Base-by-base conservation (phyloP, 2,888 invertebrate genomes). In the Gerris lacustris region DNA sequence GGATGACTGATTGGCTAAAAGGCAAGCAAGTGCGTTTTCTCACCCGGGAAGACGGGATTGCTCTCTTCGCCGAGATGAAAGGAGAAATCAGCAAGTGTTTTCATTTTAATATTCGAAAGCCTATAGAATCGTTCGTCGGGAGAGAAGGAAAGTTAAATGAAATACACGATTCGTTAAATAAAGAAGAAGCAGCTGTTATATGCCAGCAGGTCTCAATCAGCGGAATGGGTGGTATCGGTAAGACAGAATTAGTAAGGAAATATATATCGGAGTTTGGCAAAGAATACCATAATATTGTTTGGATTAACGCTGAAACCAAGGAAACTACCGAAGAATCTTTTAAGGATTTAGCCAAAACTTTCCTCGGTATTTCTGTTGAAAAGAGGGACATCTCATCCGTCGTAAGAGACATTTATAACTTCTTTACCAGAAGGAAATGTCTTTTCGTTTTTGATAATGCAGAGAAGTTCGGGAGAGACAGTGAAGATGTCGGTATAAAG, bases 371-470 rank as follows among this genome's bases (percentile, higher is more conserved):
- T 66, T 43, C 55, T 55, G 55, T 55, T 11, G 68, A 70, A 11
- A 63, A 66, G 31, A 73, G 70, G 67, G 63, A 62, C 6, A 66
- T 73, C 18, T 55, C 31, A 9, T 17, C 63, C 1, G 44, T 73
- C 6, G 63, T 73, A 6, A 64, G 55, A 44, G 72, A 73, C 0
- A 70, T 73, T 1, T 73, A 73, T 44, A 67, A 66, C 6, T 69
- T 66, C n/a, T 69, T 73, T 64, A n/a, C 67, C 18, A 66, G 67
- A 31, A 68, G 66, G n/a, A 70, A 55, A 7, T 67, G 72, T 17
- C 67, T 73, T 45, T 70, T 73, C 17, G 67, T 73, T 66, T 73
- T 73, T 6, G 73, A 73, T 18, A 72, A 72, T 44, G 70, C 73
- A 15, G 67, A 31, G 17, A 67, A 66, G 15, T 67, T 68, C 66